Evolutionary conservation across 1,140 invertebrate species (phyloP).

Genomic region (Caerostris extrusa): DNA sequence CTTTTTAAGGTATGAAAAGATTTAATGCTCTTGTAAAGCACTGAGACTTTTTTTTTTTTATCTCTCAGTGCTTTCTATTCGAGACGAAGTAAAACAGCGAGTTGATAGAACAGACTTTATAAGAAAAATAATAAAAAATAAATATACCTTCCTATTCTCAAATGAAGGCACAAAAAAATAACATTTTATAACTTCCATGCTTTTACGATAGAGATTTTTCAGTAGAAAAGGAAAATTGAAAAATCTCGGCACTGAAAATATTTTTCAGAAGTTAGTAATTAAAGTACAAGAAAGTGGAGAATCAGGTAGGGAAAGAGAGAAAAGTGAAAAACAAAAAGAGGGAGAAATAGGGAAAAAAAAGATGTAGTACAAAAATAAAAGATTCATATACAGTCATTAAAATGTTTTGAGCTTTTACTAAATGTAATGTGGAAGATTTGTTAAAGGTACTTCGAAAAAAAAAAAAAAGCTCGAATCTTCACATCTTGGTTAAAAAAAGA

Average conservation of each 20-base stretch:
- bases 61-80: not conserved
- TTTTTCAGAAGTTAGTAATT: too few relatives aligned
- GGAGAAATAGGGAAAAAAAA: too few relatives aligned
- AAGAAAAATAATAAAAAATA: not conserved
- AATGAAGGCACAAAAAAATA: too few relatives aligned
- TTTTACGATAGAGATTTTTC: too few relatives aligned
- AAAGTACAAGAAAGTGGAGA: too few relatives aligned
- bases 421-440: constrained; percentile 52
- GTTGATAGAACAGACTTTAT: constrained; percentile 16
- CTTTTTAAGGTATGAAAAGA: constrained; percentile 47
- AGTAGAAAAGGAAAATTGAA: too few relatives aligned
- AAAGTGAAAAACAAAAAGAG: not conserved
- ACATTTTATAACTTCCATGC: too few relatives aligned
- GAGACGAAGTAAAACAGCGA: not conserved
- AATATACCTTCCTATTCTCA: too few relatives aligned
- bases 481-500: not conserved
- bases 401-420: constrained; percentile 58
- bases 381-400: constrained; percentile 38
- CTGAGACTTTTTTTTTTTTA: not conserved
- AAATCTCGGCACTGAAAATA: too few relatives aligned
- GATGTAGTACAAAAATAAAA: too few relatives aligned
- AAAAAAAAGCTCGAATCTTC: not conserved
- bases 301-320: too few relatives aligned
- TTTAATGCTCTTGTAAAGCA: constrained; percentile 11
- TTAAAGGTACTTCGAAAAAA: constrained; percentile 16